phyloP scores from a whole-genome alignment of 2,888 invertebrate species.

The Cerceris rybyensis region DNA sequence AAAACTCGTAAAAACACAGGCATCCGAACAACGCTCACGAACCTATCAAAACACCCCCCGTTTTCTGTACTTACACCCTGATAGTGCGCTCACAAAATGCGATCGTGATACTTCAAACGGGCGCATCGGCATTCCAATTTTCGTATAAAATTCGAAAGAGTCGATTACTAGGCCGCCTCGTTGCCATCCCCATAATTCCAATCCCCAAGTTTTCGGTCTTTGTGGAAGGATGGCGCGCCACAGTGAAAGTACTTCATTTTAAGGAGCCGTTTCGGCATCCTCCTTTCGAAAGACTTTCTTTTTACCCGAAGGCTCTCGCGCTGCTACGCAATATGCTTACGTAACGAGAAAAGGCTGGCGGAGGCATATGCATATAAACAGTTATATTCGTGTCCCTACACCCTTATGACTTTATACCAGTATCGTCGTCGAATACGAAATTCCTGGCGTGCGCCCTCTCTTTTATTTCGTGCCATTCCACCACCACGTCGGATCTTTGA shows the following conservation, averaged over 20 bases:
- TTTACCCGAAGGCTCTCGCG: conserved; percentile 41
- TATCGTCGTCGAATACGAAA: conserved; percentile 76
- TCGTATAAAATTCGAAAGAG: conserved; percentile 18
- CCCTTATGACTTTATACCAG: conserved; percentile 76
- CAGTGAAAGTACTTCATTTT: conserved; percentile 46
- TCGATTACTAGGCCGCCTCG: conserved; percentile 22
- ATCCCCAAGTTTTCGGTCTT: conserved; percentile 25
- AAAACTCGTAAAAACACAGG: no score
- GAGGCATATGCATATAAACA: conserved; percentile 73
- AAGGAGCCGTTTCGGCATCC: conserved; percentile 30
- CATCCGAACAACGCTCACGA: no score
- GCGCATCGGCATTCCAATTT: background rate
- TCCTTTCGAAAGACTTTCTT: conserved; percentile 26
- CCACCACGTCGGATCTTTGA: conserved; percentile 20
- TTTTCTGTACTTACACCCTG: no score
- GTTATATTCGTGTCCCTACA: conserved; percentile 74
- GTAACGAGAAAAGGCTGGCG: conserved; percentile 60
- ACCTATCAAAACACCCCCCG: no score
- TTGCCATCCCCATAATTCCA: background rate
- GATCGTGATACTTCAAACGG: no score
- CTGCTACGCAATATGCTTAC: conserved; percentile 68
- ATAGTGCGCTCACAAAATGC: no score
- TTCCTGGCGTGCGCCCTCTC: conserved; percentile 35
- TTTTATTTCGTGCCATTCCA: conserved; percentile 29
- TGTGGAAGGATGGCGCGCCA: conserved; percentile 2